Percentiles rank a stretch among this genome's conserved stretches.
Evolutionary conservation across 1,140 invertebrate species (phyloP).

Genomic region (Teleogryllus occipitalis): DNA sequence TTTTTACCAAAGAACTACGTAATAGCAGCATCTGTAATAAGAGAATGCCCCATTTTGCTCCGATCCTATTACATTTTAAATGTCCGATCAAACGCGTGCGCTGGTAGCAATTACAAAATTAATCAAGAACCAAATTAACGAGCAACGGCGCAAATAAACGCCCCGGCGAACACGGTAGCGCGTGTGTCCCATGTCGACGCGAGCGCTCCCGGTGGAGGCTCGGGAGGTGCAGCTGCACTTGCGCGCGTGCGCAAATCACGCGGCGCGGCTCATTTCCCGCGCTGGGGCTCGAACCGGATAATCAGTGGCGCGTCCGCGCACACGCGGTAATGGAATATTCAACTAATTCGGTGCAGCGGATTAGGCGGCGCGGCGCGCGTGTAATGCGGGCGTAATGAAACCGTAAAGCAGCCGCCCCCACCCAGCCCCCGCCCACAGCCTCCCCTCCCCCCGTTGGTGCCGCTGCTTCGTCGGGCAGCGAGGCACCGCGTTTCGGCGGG

Average conservation of each 20-base stretch:
- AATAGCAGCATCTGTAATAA: too few relatives aligned
- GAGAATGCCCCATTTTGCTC: too few relatives aligned
- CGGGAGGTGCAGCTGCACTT: neutral
- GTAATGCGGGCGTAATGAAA: neutral
- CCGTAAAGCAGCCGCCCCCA: neutral
- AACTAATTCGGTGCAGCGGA: neutral
- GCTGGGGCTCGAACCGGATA: neutral
- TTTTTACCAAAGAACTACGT: too few relatives aligned
- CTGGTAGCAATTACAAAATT: neutral
- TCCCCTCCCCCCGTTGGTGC: too few relatives aligned
- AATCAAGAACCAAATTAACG: neutral
- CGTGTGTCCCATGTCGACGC: neutral
- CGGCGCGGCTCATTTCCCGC: neutral
- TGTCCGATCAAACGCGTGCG: too few relatives aligned
- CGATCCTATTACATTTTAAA: too few relatives aligned
- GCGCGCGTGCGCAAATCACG: neutral
- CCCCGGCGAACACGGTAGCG: neutral
- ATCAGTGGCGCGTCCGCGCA: neutral
- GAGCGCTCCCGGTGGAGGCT: neutral
- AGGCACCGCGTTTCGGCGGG: neutral
- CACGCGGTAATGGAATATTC: neutral
- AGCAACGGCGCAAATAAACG: neutral
- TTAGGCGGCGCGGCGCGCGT: neutral
- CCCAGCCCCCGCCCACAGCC: too few relatives aligned
- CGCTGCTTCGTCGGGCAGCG: too few relatives aligned